These are phyloP conservation scores for Eupeodes latifasciatus DNA, from an alignment of 2,888 invertebrate genomes.

Conservation along the genomic window DNA sequence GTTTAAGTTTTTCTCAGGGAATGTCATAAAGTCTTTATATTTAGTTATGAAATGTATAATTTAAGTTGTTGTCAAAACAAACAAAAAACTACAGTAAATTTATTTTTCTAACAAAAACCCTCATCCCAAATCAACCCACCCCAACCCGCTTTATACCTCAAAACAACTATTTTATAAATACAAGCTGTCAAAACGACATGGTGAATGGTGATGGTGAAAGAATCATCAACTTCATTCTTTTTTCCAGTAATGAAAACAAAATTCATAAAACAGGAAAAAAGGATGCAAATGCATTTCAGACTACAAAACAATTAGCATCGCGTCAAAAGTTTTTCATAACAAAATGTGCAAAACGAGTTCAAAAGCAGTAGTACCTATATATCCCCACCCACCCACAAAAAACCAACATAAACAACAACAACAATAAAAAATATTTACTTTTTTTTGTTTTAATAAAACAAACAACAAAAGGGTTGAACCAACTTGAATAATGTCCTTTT, in stretches of 20 bases:
- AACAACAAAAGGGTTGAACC: constrained; percentile 63
- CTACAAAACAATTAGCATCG: constrained; percentile 53
- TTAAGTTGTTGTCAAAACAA: neutral
- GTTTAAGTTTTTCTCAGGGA: no score
- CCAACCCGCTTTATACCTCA: neutral
- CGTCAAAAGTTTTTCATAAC: constrained; percentile 50
- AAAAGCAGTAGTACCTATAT: neutral
- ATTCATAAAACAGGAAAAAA: constrained; percentile 2
- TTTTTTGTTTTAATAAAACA: constrained; percentile 20
- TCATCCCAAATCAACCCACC: no score
- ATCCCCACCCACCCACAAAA: no score
- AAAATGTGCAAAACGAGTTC: constrained; percentile 20
- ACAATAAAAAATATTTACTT: neutral
- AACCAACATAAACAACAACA: neutral
- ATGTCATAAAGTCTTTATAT: no score
- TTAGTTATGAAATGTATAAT: neutral
- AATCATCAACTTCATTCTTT: constrained; percentile 10
- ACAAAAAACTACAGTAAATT: neutral
- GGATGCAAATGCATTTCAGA: constrained; percentile 33
- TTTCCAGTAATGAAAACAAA: constrained; percentile 9
- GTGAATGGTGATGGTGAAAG: constrained; percentile 13
- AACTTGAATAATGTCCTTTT: constrained; percentile 52
- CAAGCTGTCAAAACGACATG: constrained; percentile 31
- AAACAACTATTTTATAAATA: constrained; percentile 12
- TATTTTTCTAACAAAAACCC: neutral